Base-by-base conservation (phyloP, 2,888 invertebrate genomes). In the Dasysyrphus tricinctus region DNA sequence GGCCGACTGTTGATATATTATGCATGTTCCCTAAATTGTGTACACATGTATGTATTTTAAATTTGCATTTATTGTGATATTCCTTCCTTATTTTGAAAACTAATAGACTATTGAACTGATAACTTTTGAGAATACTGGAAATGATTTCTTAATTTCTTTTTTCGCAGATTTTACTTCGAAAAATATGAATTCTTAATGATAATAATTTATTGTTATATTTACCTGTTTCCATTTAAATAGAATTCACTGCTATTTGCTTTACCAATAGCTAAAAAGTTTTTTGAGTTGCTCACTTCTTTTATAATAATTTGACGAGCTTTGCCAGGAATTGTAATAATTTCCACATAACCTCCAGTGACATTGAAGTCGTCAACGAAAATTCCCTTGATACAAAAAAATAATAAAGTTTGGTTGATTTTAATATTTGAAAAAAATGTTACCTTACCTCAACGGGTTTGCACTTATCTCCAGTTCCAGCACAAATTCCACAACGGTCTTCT, bases 401-500 rank as follows among this genome's bases (percentile, higher is more conserved):
- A 51, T 4, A 9, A 47, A 67, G n/a, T 0, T 12, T 14, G 3
- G 5, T 42, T 42, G 16, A 24, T 32, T 49, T 8, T 16, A 14
- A 0, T 14, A 16, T 34, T 59, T 56, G 37, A 51, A 57, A 54
- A 54, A 6, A 54, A 14, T 29, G 16, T 32, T 12, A 39, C 6
- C 12, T 69, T 88, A 90, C 95, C 85, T 94, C 93, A 78, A 95
- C 94, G 37, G 95, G 96, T 89, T 95, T 95, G 91, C 98, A 98
- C 82, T 95, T 95, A 16, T 96, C 95, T 11, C 97, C 97, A 90
- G 96, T 95, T 6, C 98, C 98, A 89, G 96, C 96, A 91, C 98
- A 98, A 69, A 97, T 94, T 7, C 98, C 97, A 91, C 98, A 98
- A 61, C 95, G 94, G 92, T 98, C 98, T 90, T 97, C 97, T 89